Percentiles rank a stretch among this genome's conserved stretches.
Conservation (phyloP, 2,888 invertebrate species). For the Venusia cambrica region DNA sequence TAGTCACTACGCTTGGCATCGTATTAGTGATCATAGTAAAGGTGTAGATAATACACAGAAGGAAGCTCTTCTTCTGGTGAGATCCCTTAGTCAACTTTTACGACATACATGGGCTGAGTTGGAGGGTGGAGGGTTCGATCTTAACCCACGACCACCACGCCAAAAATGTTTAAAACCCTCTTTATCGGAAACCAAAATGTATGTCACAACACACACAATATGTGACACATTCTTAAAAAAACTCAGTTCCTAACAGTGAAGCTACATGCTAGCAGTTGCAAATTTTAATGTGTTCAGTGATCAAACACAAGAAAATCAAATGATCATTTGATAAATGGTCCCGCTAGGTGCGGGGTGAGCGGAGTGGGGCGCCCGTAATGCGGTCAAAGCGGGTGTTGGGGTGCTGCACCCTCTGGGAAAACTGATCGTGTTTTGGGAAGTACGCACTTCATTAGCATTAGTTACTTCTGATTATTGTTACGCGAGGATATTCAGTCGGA, state of each 20-base stretch:
- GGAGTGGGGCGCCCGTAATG: slow-evolving; percentile 69
- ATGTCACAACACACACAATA: too few species aligned
- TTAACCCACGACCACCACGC: too few species aligned
- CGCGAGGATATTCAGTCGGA: slow-evolving; percentile 8
- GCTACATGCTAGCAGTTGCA: slow-evolving; percentile 61
- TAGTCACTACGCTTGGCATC: too few species aligned
- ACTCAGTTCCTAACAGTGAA: slow-evolving; percentile 40
- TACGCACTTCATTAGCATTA: slow-evolving; percentile 21
- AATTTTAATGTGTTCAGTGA: slow-evolving; percentile 80
- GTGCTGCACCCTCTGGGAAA: slow-evolving; percentile 29
- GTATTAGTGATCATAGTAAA: too few species aligned
- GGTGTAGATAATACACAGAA: too few species aligned
- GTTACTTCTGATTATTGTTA: slow-evolving; percentile 11
- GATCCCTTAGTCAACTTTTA: too few species aligned
- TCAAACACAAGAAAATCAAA: slow-evolving; percentile 83
- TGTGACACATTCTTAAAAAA: too few species aligned
- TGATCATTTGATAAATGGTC: slow-evolving; percentile 82
- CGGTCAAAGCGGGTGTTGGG: slow-evolving; percentile 55
- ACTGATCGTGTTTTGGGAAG: slow-evolving; percentile 23
- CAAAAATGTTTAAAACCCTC: too few species aligned
- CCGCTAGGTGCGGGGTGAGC: slow-evolving; percentile 56
- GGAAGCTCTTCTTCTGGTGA: too few species aligned
- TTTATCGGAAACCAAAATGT: too few species aligned
- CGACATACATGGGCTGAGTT: too few species aligned
- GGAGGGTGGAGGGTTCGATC: too few species aligned